phyloP scores from a whole-genome alignment of 2,888 invertebrate species.

The Pachliopta kotzebuea region DNA sequence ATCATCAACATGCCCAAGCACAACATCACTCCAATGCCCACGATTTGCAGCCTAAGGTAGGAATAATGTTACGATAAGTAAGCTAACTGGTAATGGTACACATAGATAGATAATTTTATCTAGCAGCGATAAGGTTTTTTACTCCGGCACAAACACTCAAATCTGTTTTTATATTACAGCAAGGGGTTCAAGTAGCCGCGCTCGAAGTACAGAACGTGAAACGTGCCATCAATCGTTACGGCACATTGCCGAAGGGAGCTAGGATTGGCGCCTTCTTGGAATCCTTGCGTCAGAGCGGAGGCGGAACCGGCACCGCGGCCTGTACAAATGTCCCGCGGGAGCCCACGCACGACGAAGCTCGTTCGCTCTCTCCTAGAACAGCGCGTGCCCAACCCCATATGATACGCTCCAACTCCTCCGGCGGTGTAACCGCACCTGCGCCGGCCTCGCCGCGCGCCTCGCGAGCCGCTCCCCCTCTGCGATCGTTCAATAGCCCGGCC shows the following conservation, averaged over 20 bases:
- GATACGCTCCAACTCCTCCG: constrained; percentile 94
- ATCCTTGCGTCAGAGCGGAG: constrained; percentile 91
- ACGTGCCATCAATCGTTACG: constrained; percentile 96
- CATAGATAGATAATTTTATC: too few species aligned
- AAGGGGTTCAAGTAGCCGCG: constrained; percentile 91
- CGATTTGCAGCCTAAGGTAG: constrained; percentile 45
- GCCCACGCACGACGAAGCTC: constrained; percentile 58
- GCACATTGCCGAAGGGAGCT: constrained; percentile 97
- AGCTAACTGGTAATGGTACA: too few species aligned
- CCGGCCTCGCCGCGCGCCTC: constrained; percentile 67
- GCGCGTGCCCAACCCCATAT: constrained; percentile 88
- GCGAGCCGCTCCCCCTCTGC: constrained; percentile 61
- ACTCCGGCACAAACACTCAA: too few species aligned
- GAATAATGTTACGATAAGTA: not conserved
- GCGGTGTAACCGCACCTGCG: constrained; percentile 85
- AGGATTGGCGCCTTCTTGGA: constrained; percentile 98
- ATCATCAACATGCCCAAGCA: constrained; percentile 50
- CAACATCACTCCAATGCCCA: constrained; percentile 59
- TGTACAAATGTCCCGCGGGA: constrained; percentile 57
- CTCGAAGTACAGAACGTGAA: constrained; percentile 97
- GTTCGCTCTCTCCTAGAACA: constrained; percentile 84
- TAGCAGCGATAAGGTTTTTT: too few species aligned
- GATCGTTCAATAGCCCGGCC: constrained; percentile 85
- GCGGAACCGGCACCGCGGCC: constrained; percentile 54
- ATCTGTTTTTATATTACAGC: constrained; percentile 37